Evolutionary conservation across 1,140 invertebrate species (phyloP), one percentile per base, ranked within the genome.

Genomic region (Batillaria attramentaria): DNA sequence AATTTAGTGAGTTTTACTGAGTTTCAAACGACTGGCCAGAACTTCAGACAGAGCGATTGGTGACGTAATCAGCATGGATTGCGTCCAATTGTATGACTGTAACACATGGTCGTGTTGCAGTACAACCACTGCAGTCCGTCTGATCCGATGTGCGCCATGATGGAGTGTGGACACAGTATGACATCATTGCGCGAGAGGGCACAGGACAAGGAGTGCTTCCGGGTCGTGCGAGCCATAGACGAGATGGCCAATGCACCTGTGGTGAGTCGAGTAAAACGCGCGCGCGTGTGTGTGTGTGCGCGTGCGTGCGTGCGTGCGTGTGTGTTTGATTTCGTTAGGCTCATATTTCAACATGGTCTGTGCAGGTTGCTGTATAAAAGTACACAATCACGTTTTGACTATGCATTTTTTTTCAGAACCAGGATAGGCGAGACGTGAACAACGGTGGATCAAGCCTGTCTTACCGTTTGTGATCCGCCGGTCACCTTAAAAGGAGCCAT

Each of bases 121-220:
- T 42, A 75, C 57, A 41, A 28, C 37, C 35, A 10, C 1, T 62
- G n/a, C 3, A 75, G 31, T 13, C 54, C 72, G 3, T n/a, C 41
- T n/a, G 57, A 62, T 33, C 57, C 54, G n/a, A 62, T 75, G 54
- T 39, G 73, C 57, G 37, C 73, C 54, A 75, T 75, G 54, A 62
- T 62, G 57, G 73, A 57, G 37, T 60, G 73, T 39, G 54, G 54
- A 8, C 73, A 75, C 31, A n/a, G 31, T 57, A 42, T 62, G 50
- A 75, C 54, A 39, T 75, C 54, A 75, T 37, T 75, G 6, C 13
- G 54, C 20, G 54, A 60, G 57, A n/a, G 50, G 28, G 73, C 73
- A 57, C 73, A 75, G 31, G 73, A 60, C 54, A 62, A 42, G 24
- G 33, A 60, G 41, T 42, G 73, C 35, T 62, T 39, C 54, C 57